These are phyloP conservation scores for Lingula anatina DNA, from an alignment of 2,888 invertebrate species.

Conservation along the genomic window DNA sequence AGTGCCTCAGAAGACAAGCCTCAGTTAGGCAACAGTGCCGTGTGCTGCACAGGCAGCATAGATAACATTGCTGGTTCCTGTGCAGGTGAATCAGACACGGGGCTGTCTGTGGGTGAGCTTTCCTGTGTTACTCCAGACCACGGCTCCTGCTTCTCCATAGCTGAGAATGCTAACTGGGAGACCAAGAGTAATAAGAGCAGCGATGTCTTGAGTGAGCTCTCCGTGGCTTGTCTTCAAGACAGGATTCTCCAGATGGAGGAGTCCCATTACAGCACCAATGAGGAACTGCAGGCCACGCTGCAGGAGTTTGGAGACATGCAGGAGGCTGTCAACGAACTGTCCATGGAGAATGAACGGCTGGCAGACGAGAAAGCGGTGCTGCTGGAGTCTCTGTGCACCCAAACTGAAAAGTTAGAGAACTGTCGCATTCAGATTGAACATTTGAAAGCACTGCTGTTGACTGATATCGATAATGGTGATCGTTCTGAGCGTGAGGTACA, in stretches of 20 bases:
- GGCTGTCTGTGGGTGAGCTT: slow-evolving; percentile 32
- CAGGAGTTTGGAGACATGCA: slow-evolving; percentile 89
- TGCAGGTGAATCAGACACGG: slow-evolving; percentile 38
- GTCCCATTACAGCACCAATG: slow-evolving; percentile 64
- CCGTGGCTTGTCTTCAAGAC: slow-evolving; percentile 83
- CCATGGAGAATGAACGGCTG: slow-evolving; percentile 80
- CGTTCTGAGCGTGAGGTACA: slow-evolving; percentile 57
- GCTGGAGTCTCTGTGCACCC: slow-evolving; percentile 82
- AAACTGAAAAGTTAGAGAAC: slow-evolving; percentile 87
- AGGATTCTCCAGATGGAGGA: slow-evolving; percentile 90
- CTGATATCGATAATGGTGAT: slow-evolving; percentile 41
- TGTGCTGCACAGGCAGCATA: too few species aligned
- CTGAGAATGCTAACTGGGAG: slow-evolving; percentile 64
- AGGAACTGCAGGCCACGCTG: slow-evolving; percentile 73
- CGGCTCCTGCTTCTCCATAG: slow-evolving; percentile 28
- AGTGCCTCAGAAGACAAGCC: not conserved
- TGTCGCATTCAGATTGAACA: slow-evolving; percentile 78
- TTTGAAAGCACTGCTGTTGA: slow-evolving; percentile 67
- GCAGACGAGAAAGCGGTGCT: slow-evolving; percentile 85
- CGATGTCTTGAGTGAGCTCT: slow-evolving; percentile 68
- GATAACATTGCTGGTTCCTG: too few species aligned
- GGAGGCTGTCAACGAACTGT: slow-evolving; percentile 77
- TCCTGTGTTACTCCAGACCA: slow-evolving; percentile 34
- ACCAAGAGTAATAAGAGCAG: slow-evolving; percentile 78
- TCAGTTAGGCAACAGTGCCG: too few species aligned